Evolutionary conservation across 2,888 invertebrate genomes (phyloP), one percentile per base, ranked within the genome.

Genomic region (Parochlus steinenii): DNA sequence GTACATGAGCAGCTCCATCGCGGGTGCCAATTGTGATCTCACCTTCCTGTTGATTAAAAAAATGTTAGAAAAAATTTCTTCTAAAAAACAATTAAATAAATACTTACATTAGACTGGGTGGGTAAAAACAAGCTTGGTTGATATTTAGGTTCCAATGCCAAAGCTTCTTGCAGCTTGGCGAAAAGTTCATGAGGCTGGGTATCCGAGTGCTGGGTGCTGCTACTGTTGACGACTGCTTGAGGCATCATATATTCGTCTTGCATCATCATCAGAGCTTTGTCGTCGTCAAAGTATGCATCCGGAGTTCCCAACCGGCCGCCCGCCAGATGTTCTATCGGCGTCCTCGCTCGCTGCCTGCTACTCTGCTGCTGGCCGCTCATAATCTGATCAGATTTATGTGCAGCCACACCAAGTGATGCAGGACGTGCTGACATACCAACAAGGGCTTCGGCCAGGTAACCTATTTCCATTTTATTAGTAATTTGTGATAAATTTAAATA

Each of bases 1-100:
- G 63, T 45, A 80, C 76, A 56, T 81, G 78, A 2, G 80, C 81
- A 12, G 82, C 79, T 44, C 77, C 78, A 58, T 85, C 80, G 27
- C 85, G 67, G 29, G 76, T 75, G 30, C 73, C 74, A 34, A 71
- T 69, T 33, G 79, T 78, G 48, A 81, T 77, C 52, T 82, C 82
- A 41, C 74, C 69, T 46, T 64, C 67, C 71, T 73, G 53, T 2
- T 48, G 47, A 17, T 33, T 7, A 35, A 27, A 22, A 10, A 20
- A 19, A 6, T 26, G 10, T 11, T 15, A 10, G 16, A 16, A 33
- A 29, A 14, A 15, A 14, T 31, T 31, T 12, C 22, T n/a, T 14
- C 22, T 18, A 5, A n/a, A 23, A 22, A 11, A 25, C 23, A 33
- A 27, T 16, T 26, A 25, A 14, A 16, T 27, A 17, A 24, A 28